Evolutionary conservation across 1,140 invertebrate species (phyloP).

Genomic region (Macrotrachela quadricornifera): DNA sequence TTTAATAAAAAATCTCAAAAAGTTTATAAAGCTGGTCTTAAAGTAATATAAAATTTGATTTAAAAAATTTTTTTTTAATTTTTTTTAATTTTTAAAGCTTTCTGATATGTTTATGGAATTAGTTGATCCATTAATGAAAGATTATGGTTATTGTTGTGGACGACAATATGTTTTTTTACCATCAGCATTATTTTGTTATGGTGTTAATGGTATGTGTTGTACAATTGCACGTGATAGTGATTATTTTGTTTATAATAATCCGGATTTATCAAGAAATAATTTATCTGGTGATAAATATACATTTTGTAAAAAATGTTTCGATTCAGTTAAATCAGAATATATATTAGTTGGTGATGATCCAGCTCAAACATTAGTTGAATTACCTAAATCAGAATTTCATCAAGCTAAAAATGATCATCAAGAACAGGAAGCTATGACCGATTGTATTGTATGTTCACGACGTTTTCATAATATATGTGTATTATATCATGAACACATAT

Average conservation of each 20-base stretch:
- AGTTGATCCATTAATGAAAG: constrained; percentile 96
- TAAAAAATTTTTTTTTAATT: constrained; percentile 37
- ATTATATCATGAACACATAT: constrained; percentile 77
- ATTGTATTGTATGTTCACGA: constrained; percentile 78
- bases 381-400: neutral
- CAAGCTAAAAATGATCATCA: constrained; percentile 8
- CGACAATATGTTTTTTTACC: constrained; percentile 95
- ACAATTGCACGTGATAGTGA: constrained; percentile 92
- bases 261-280: constrained; percentile 35
- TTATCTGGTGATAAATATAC: constrained; percentile 59
- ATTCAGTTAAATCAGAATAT: constrained; percentile 89
- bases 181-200: constrained; percentile 93
- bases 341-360: constrained; percentile 75
- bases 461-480: constrained; percentile 96
- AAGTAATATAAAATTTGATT: constrained; percentile 38
- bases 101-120: constrained; percentile 35
- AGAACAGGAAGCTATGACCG: constrained; percentile 13
- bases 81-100: constrained; percentile 72
- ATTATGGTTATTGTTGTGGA: constrained; percentile 94
- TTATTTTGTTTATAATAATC: constrained; percentile 93
- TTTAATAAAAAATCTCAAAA: constrained; percentile 94
- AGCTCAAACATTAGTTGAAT: constrained; percentile 5
- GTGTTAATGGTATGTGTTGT: constrained; percentile 65
- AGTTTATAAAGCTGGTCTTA: constrained; percentile 92
- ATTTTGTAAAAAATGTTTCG: constrained; percentile 99